A percentile compares a stretch with the other conserved stretches of the same genome.
phyloP scores from a whole-genome alignment of 2,888 invertebrate species.

The Leptinotarsa juncta region DNA sequence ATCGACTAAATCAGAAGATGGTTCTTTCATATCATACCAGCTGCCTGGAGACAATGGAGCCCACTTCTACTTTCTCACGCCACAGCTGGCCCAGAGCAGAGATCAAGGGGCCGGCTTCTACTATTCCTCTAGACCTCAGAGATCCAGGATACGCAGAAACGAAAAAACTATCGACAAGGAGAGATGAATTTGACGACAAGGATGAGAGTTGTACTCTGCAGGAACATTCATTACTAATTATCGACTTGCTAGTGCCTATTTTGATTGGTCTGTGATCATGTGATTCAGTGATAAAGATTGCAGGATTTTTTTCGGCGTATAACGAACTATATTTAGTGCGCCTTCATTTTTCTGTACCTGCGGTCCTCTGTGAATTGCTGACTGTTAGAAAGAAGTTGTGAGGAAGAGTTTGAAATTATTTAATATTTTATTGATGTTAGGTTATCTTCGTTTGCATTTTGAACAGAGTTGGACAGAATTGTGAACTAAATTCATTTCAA shows the following conservation, averaged over 20 bases:
- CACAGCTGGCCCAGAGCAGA: constrained; percentile 69
- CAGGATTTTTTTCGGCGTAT: not conserved
- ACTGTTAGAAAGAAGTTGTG: not conserved
- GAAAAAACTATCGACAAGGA: constrained; percentile 46
- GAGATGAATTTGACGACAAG: constrained; percentile 46
- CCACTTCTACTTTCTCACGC: constrained; percentile 83
- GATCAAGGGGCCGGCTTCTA: constrained; percentile 61
- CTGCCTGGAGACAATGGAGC: constrained; percentile 82
- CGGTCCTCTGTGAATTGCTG: not conserved
- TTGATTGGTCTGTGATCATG: constrained; percentile 55
- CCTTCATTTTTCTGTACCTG: not conserved
- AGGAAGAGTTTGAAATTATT: not conserved
- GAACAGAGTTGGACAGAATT: not conserved
- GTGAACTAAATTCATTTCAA: not conserved
- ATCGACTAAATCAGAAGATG: constrained; percentile 50
- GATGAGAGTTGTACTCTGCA: constrained; percentile 27
- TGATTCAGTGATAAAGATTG: constrained; percentile 35
- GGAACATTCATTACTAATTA: constrained; percentile 21
- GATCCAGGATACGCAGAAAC: constrained; percentile 47
- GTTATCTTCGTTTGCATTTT: not conserved
- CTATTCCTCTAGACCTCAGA: constrained; percentile 53
- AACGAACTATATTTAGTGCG: not conserved
- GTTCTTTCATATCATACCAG: constrained; percentile 77
- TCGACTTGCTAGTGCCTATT: constrained; percentile 51
- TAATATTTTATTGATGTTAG: constrained; percentile 5